Evolutionary conservation across 2,888 invertebrate species (phyloP).

Genomic region (Lasioglossum vierecki): DNA sequence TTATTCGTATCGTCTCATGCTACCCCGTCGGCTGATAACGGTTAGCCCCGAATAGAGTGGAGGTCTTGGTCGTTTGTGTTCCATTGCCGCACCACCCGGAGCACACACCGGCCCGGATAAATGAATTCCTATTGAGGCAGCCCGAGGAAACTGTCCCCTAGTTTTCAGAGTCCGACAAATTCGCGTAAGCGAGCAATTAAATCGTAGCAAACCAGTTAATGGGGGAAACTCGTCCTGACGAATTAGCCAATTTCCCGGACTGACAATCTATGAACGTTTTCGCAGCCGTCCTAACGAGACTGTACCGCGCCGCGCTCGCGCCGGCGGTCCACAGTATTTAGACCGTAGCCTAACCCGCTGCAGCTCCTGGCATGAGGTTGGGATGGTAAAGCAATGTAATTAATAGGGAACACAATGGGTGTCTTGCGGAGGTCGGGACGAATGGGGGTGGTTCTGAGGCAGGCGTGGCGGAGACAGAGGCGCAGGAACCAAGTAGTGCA

Average conservation of each 20-base stretch:
- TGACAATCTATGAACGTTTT: constrained; percentile 63
- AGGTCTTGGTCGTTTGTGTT: not conserved
- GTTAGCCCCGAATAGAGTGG: not conserved
- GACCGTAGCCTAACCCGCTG: constrained; percentile 70
- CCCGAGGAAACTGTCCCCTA: not conserved
- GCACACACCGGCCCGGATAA: not conserved
- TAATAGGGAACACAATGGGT: constrained; percentile 81
- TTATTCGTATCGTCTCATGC: constrained; percentile 6
- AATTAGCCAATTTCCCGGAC: constrained; percentile 63
- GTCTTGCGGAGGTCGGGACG: constrained; percentile 74
- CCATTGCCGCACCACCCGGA: not conserved
- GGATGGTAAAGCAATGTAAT: constrained; percentile 77
- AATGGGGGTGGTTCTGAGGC: constrained; percentile 63
- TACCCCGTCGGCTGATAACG: not conserved
- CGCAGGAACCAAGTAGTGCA: constrained; percentile 55
- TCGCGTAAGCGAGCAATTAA: constrained; percentile 40
- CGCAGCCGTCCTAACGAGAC: constrained; percentile 59
- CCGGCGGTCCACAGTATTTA: constrained; percentile 72
- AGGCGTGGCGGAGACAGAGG: constrained; percentile 54
- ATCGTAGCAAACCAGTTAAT: constrained; percentile 31
- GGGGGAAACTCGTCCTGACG: constrained; percentile 48
- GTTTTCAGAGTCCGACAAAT: constrained; percentile 1
- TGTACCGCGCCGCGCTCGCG: constrained; percentile 57
- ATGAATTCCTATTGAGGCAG: not conserved
- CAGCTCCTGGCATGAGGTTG: constrained; percentile 62